Evolutionary conservation across 2,797 vertebrate species (phyloP), one percentile per base, ranked within the genome.

Genomic region (Astyanax mexicanus): DNA sequence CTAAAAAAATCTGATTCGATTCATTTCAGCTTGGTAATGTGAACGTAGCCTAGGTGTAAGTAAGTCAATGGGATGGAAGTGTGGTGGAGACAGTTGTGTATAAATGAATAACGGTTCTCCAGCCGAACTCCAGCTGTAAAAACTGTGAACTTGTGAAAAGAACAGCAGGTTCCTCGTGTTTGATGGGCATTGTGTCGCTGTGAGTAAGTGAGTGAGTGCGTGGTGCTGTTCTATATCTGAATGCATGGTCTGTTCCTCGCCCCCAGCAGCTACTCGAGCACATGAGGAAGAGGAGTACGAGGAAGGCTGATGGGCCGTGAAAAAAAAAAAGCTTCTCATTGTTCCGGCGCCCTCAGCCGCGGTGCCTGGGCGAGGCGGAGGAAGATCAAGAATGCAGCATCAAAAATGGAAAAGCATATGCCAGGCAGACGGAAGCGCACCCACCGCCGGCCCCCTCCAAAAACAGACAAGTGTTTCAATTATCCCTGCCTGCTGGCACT

Each of bases 391-490:
- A 77, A 61, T 73, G 25, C 45, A 44, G 13, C 77, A 85, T 81
- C 79, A 78, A 74, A 80, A 78, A 58, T 75, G 78, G 72, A 86
- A 75, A 71, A 70, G 44, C 69, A 78, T 67, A 60, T 55, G 70
- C 54, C 76, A 75, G 68, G 23, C 75, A 70, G 72, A 57, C 68
- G 70, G 54, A 68, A 32, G 27, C 67, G n/a, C 67, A 75, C 54
- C 44, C 47, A 60, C 29, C 35, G 25, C 4, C 49, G 37, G 13
- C 32, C 58, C 51, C 66, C 65, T 52, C 72, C 60, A 66, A 78
- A 81, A 87, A 72, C 25, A 70, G 69, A 83, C 49, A 70, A 72
- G 76, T 47, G 51, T 74, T 81, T 87, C 69, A 86, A 85, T 86
- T 77, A 85, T 85, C 82, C 19, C 74, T 21, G 49, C 72, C 19